A percentile compares a stretch with the other conserved stretches of the same genome.
Conservation (phyloP, 2,113 vertebrate genomes). For the Fregetta grallaria region DNA sequence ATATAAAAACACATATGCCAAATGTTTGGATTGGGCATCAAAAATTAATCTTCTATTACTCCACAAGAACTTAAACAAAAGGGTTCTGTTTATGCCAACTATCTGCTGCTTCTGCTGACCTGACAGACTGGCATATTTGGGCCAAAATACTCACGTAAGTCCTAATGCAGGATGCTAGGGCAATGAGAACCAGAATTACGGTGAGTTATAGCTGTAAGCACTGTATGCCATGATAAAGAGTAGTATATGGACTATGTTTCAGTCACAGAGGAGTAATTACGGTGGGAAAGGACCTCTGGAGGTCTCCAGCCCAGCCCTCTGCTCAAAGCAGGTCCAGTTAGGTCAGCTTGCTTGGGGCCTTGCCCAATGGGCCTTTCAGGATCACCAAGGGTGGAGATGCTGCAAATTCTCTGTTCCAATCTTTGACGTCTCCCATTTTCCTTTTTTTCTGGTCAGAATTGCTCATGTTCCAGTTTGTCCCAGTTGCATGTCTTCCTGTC, state of each 20-base stretch:
- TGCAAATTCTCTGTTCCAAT: background rate
- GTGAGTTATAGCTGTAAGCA: background rate
- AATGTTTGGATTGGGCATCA: background rate
- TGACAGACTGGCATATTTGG: background rate
- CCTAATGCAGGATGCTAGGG: background rate
- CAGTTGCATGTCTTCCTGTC: background rate
- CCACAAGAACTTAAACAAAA: background rate
- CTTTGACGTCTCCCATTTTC: background rate
- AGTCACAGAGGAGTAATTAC: background rate
- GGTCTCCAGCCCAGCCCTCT: background rate
- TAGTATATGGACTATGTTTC: background rate
- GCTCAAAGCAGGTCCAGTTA: background rate
- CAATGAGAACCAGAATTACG: background rate
- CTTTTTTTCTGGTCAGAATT: background rate
- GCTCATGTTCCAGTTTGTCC: background rate
- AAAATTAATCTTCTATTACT: background rate
- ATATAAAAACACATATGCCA: background rate
- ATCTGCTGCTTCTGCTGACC: background rate
- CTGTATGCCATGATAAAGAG: accelerated
- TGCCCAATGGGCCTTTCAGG: background rate
- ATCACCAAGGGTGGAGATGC: background rate
- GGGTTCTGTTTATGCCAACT: background rate
- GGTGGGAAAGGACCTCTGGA: background rate
- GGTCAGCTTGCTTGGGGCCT: background rate
- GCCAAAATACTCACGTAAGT: accelerated